Base-by-base conservation (phyloP, 37 sponge, comb jelly and placozoan genomes). In the Crambe crambe region DNA sequence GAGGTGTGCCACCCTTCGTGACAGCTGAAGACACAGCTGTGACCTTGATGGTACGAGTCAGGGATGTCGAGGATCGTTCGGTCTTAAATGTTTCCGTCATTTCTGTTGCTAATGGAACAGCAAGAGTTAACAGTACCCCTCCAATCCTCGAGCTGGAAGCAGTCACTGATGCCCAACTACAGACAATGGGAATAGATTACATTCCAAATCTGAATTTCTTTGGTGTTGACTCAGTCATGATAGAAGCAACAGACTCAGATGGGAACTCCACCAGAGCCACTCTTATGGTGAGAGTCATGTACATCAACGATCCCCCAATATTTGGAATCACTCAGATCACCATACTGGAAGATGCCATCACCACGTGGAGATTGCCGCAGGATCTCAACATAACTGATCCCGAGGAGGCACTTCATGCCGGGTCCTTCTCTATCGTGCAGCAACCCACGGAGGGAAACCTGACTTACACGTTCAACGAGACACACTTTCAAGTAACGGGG, bases 301-400 rank as follows among this genome's bases (percentile, higher is more conserved):
- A 89, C 42, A 59, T 83, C 56, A 96, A 96, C 43, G 93, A 92
- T 57, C 75, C 96, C 36, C 96, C 96, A 6, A 42, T 44, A 21
- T 89, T 96, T 73, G 88, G 79, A 1, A 83, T 79, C n/a, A 79
- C 80, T 41, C 43, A 56, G 35, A 34, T 96, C 17, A 70, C 75
- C 1, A 51, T 84, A 0, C 8, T 72, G 20, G 96, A 96, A 37
- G 96, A 96, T 51, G 82, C 60, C 22, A 38, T 78, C 17, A 30
- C 71, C 12, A 51, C 23, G 12, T 67, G 89, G 69, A 75, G 12
- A 3, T 83, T 96, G 0, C 96, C 96, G 5, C 8, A 20, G 4
- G 96, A 72, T 51, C 70, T 96, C 0, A 44, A 80, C 3, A 75
- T 90, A 0, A 71, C 83, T 3, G 96, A 96, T 78, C 84, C 90